Evolutionary conservation across 2,797 vertebrate species (phyloP).

Genomic region (Xiphorhynchus erythropygius): DNA sequence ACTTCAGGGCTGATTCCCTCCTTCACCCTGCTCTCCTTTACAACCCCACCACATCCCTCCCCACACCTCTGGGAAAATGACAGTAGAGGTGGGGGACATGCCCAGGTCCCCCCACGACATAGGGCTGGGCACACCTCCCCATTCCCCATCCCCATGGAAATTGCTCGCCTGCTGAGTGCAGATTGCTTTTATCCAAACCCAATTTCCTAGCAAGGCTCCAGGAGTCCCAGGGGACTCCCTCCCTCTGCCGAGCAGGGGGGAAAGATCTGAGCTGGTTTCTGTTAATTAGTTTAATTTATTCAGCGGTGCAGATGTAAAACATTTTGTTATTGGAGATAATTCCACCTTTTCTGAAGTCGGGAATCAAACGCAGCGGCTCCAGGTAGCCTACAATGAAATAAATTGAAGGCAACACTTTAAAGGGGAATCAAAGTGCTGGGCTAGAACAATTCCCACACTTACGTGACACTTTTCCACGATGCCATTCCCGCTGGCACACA

Average conservation of each 20-base stretch:
- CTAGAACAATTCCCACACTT: slow-evolving; percentile 74
- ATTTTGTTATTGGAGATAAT: slow-evolving; percentile 75
- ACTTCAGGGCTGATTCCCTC: not conserved
- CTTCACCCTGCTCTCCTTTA: not conserved
- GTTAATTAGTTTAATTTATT: slow-evolving; percentile 78
- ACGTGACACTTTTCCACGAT: slow-evolving; percentile 65
- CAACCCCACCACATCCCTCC: not conserved
- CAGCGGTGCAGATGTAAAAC: slow-evolving; percentile 55
- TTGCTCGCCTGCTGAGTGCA: not conserved
- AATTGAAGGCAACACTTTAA: slow-evolving; percentile 73
- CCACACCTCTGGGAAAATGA: not conserved
- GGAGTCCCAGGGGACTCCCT: not conserved
- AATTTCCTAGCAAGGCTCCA: slow-evolving; percentile 3
- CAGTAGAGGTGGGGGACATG: not conserved
- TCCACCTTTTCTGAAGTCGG: slow-evolving; percentile 43
- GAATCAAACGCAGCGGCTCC: slow-evolving; percentile 58
- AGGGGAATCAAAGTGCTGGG: slow-evolving; percentile 63
- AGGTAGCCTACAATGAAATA: slow-evolving; percentile 78
- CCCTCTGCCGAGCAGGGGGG: not conserved
- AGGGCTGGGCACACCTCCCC: not conserved
- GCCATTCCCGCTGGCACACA: slow-evolving; percentile 68
- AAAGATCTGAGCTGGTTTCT: slow-evolving; percentile 34
- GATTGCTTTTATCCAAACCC: slow-evolving; percentile 24
- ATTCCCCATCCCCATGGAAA: not conserved
- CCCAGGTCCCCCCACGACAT: not conserved